Percentiles rank a stretch among this genome's conserved stretches.
phyloP scores from a whole-genome alignment of 2,113 vertebrate species.

The Ammodytes marinus region DNA sequence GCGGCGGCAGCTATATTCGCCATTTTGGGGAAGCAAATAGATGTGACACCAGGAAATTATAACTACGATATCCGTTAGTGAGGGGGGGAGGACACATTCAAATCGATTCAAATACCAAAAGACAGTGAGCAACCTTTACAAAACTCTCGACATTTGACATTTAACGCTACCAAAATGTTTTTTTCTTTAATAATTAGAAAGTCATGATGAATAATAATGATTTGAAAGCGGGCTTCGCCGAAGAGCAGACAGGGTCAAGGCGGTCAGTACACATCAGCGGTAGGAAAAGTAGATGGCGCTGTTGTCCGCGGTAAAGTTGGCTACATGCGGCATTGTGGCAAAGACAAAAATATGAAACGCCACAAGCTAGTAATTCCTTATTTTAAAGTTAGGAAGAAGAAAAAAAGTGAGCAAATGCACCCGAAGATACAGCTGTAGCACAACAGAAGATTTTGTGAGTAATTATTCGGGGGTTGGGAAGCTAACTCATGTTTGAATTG shows the following conservation, averaged over 20 bases:
- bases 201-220: fast-evolving
- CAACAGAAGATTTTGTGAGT: slow-evolving; percentile 33
- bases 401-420: background rate
- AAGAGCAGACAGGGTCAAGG: background rate
- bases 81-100: background rate
- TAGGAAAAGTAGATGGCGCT: slow-evolving; percentile 46
- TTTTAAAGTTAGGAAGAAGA: background rate
- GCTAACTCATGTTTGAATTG: background rate
- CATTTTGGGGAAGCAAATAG: slow-evolving; percentile 74
- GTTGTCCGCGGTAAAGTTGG: slow-evolving; percentile 23
- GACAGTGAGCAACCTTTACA: background rate
- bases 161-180: no score
- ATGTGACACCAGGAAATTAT: slow-evolving; percentile 53
- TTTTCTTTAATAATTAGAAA: background rate
- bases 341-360: background rate
- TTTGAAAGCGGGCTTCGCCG: background rate
- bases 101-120: background rate
- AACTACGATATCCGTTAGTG: slow-evolving; percentile 47
- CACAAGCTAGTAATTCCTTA: background rate
- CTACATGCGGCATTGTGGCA: background rate
- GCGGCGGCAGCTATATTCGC: slow-evolving; percentile 73
- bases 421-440: background rate
- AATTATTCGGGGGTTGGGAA: background rate
- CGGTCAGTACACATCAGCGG: fast-evolving
- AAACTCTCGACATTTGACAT: background rate